Evolutionary conservation across 2,113 vertebrate species (phyloP).

Genomic region (Corythoichthys intestinalis): DNA sequence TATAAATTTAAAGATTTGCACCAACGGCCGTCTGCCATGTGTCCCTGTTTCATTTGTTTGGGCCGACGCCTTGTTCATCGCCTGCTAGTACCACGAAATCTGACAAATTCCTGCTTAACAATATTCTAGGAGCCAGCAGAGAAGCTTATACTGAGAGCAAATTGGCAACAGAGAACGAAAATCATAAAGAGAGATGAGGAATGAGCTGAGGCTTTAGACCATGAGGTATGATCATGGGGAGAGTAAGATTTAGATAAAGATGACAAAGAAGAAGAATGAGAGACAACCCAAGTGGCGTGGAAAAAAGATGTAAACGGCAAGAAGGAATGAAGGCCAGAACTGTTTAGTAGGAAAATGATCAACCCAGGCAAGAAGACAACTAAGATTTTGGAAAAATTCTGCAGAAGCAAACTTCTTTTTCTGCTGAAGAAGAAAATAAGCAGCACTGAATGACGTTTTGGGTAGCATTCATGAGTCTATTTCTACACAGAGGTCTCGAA

Average conservation of each 20-base stretch:
- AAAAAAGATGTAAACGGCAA: conserved; percentile 33
- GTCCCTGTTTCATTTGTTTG: too few species aligned
- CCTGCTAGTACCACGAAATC: too few species aligned
- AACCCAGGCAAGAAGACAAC: background rate
- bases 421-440: conserved; percentile 37
- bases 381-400: conserved; percentile 56
- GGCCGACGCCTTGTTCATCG: too few species aligned
- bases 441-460: conserved; percentile 54
- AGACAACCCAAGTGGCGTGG: conserved; percentile 31
- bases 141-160: conserved; percentile 15
- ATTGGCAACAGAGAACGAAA: conserved; percentile 5
- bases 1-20: too few species aligned
- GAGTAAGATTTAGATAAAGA: conserved; percentile 29
- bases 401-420: conserved; percentile 53
- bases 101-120: background rate
- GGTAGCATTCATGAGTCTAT: conserved; percentile 56
- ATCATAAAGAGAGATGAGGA: background rate
- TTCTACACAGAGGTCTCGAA: conserved; percentile 49
- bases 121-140: background rate
- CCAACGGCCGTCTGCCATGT: too few species aligned
- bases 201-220: conserved; percentile 9
- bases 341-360: conserved; percentile 46
- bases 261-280: conserved; percentile 31
- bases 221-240: conserved; percentile 16
- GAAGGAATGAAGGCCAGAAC: conserved; percentile 43